Percentiles rank a stretch among this genome's conserved stretches.
These are phyloP conservation scores for Hassar affinis DNA, from an alignment of 2,113 vertebrate genomes.

Conservation along the genomic window DNA sequence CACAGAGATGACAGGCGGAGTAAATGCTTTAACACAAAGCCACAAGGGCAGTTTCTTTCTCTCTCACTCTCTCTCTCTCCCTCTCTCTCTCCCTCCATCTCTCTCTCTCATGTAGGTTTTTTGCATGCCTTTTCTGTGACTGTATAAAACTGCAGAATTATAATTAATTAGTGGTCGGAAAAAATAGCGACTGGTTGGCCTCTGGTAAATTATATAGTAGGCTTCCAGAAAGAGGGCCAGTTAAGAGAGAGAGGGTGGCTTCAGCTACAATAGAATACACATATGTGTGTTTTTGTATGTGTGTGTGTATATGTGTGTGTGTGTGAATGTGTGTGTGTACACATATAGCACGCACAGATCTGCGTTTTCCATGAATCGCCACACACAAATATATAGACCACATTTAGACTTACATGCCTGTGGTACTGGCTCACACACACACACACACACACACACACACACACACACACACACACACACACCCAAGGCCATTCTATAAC, in stretches of 20 bases:
- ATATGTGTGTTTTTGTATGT: slow-evolving; percentile 33
- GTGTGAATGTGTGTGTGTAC: not conserved
- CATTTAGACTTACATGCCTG: slow-evolving; percentile 16
- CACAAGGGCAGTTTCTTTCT: slow-evolving; percentile 42
- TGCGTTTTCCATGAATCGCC: slow-evolving; percentile 27
- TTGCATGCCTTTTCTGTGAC: slow-evolving; percentile 67
- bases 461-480: slow-evolving; percentile 6
- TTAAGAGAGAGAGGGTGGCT: slow-evolving; percentile 55
- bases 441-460: not conserved
- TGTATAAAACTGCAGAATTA: slow-evolving; percentile 65
- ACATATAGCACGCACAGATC: not conserved
- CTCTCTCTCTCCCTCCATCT: slow-evolving; percentile 21
- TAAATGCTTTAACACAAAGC: slow-evolving; percentile 55
- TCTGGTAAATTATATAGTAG: slow-evolving; percentile 66
- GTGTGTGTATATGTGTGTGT: not conserved
- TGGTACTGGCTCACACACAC: slow-evolving; percentile 11
- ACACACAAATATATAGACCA: slow-evolving; percentile 20
- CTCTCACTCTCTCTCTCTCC: slow-evolving; percentile 24
- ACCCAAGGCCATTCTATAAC: not conserved
- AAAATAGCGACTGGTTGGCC: slow-evolving; percentile 67
- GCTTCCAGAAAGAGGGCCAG: slow-evolving; percentile 60
- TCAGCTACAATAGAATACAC: slow-evolving; percentile 53
- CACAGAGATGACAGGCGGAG: slow-evolving; percentile 46
- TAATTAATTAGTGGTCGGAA: slow-evolving; percentile 70
- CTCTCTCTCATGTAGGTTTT: slow-evolving; percentile 55